Base-by-base conservation (phyloP, 2,113 vertebrate genomes). In the Platichthys flesus region DNA sequence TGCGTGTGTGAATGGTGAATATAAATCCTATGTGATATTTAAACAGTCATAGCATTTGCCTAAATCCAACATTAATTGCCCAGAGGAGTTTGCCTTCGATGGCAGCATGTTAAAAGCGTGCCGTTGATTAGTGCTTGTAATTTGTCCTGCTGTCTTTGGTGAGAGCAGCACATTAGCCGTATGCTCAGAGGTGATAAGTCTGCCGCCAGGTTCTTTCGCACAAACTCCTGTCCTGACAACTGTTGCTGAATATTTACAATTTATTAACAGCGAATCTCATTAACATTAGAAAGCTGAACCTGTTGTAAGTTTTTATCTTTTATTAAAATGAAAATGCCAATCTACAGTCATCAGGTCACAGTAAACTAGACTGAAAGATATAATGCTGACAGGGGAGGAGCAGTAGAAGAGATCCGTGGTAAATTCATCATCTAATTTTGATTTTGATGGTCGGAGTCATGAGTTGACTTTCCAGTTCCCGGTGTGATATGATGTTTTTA, bases 1-100 rank as follows among this genome's bases (percentile, higher is more conserved):
- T n/a, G 51, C 47, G 54, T 65, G 71, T 74, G 66, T 55, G 31
- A 75, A 63, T 40, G 66, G 66, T 47, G 93, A 94, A 93, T 94
- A 92, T 89, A 90, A 94, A 95, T 93, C 76, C 68, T 66, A 37
- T 67, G 71, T 93, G 93, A 91, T 94, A 95, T 95, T 95, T 94
- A 92, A 94, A 94, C 89, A 84, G 86, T 77, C 45, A 60, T 90
- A 93, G 85, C 90, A 93, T 95, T 94, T 94, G 87, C 86, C 63
- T 62, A 79, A 88, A 87, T 92, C 90, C 91, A 92, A 93, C 85
- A 89, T 83, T 40, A 52, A 81, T 82, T 68, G 65, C 79, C 79
- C 82, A 83, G 56, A 84, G 67, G 85, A 86, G 82, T 86, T 72
- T 58, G 37, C 71, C 28, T 71, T 74, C 81, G 75, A 61, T 47